Conservation (phyloP, 2,797 vertebrate genomes). For the Buceros bicornis region DNA sequence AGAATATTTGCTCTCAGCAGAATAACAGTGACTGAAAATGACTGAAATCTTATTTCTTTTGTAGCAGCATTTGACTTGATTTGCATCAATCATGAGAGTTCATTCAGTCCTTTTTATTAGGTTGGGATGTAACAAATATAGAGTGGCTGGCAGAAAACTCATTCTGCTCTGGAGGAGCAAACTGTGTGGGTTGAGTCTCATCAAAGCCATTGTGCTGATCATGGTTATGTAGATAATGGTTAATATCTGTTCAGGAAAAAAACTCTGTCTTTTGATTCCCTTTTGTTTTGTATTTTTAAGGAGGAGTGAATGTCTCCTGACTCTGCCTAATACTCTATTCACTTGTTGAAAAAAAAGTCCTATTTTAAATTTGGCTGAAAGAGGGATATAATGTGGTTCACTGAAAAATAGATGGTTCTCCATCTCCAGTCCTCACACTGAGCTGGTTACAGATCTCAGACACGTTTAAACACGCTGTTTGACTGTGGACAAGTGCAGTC, state of each 20-base stretch:
- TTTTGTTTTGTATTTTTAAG: background rate
- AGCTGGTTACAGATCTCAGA: background rate
- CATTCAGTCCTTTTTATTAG: slow-evolving; percentile 23
- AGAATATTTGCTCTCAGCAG: background rate
- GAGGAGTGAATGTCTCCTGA: background rate
- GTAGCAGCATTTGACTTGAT: slow-evolving; percentile 33
- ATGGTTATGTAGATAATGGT: slow-evolving; percentile 4
- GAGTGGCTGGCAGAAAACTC: slow-evolving; percentile 34
- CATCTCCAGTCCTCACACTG: background rate
- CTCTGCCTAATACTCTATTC: background rate
- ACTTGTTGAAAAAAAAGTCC: background rate
- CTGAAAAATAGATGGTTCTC: background rate
- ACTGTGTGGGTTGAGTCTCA: slow-evolving; percentile 56
- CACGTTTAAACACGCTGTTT: background rate
- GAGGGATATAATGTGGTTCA: background rate
- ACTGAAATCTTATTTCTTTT: slow-evolving; percentile 10
- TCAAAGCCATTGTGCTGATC: slow-evolving; percentile 63
- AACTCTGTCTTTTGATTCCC: background rate
- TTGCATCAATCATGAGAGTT: slow-evolving; percentile 36
- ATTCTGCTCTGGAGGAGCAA: slow-evolving; percentile 18
- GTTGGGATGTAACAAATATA: background rate
- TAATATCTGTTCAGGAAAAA: slow-evolving; percentile 9
- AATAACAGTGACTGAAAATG: background rate
- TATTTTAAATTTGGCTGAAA: background rate
- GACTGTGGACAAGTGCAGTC: background rate